Evolutionary conservation across 2,797 vertebrate species (phyloP).

Genomic region (Argya squamiceps): DNA sequence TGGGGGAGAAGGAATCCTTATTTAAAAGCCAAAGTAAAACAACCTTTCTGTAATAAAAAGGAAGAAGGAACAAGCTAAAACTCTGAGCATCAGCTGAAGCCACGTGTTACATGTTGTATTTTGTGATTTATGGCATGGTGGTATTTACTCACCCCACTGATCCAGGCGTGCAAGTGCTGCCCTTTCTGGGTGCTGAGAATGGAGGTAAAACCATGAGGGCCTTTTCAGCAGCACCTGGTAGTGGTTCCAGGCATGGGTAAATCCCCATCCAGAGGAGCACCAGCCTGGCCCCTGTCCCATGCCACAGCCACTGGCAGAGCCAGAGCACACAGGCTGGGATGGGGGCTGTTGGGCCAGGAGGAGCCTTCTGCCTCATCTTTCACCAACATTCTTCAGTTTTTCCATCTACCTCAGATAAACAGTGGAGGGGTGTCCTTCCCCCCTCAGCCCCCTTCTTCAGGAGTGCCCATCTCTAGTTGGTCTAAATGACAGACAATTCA

Average conservation of each 20-base stretch:
- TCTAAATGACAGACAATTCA: not conserved
- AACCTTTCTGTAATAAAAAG: not conserved
- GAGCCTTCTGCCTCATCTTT: not conserved
- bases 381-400: accelerated
- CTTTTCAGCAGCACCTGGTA: not conserved
- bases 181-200: not conserved
- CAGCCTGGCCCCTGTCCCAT: not conserved
- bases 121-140: not conserved
- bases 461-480: not conserved
- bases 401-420: not conserved
- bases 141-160: not conserved
- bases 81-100: not conserved
- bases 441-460: too few relatives aligned
- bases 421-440: accelerated
- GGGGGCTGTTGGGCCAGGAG: not conserved
- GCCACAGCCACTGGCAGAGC: not conserved
- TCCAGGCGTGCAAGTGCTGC: accelerated
- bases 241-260: accelerated
- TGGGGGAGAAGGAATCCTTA: not conserved
- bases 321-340: not conserved
- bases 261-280: accelerated
- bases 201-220: not conserved
- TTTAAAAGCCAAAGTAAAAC: not conserved
- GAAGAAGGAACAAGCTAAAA: not conserved
- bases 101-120: not conserved